Base-by-base conservation (phyloP, 2,888 invertebrate species). In the Temnothorax rugatulus region DNA sequence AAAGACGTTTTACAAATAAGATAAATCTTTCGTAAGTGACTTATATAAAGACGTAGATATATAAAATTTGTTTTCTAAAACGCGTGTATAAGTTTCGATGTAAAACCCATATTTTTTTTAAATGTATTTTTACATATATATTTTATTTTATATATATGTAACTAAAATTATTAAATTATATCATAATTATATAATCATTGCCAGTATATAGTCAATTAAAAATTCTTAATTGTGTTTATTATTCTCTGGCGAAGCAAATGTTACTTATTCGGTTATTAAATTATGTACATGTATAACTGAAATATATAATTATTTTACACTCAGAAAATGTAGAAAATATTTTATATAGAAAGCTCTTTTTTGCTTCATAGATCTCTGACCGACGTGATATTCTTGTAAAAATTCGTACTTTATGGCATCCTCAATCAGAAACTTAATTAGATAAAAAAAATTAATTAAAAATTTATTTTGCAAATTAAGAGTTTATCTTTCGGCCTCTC, bases 1-100 rank as follows among this genome's bases (percentile, higher is more conserved):
- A 74, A n/a, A 59, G 41, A 44, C 73, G 5, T 68, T n/a, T 41
- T 44, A 63, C n/a, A 54, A 59, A 63, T 64, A 75, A 75, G 47
- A 59, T 63, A 75, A 75, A 63, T 61, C 29, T 75, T 63, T 75
- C 63, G 34, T 47, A 66, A 21, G 15, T 2, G 47, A 38, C 34
- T 47, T 64, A 41, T 18, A 41, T 21, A 38, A 66, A 64, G 13
- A 44, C 8, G 13, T 25, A 50, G 18, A 50, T 44, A 18, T 34
- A 21, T 64, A 4, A 66, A 61, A n/a, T 9, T 61, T 8, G 9
- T 74, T n/a, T 63, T 15, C 5, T 47, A 34, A 57, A 75, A 4
- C 7, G 4, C 61, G 3, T 7, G 11, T 21, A 13, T 44, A 29
- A 75, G 4, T n/a, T 59, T 13, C n/a, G 4, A 18, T 47, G 44